These are phyloP conservation scores for Mesoclemmys tuberculata DNA, from an alignment of 2,113 vertebrate genomes.

Conservation along the genomic window DNA sequence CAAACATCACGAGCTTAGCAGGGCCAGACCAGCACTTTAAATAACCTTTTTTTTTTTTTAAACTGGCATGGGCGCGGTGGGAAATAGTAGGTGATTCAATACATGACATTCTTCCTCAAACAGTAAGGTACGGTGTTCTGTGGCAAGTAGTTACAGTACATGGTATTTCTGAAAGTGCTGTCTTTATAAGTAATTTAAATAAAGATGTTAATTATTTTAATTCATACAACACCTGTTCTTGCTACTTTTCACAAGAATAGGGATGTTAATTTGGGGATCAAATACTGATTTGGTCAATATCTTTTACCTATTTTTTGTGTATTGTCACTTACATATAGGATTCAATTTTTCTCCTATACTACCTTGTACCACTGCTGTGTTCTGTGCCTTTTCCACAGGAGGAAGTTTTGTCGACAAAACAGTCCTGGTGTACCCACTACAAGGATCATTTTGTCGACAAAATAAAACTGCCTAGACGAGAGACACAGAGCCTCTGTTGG, in stretches of 20 bases:
- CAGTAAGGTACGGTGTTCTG: background rate
- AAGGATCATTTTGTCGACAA: too few species aligned
- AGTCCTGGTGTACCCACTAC: too few species aligned
- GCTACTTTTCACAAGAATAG: background rate
- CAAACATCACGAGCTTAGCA: background rate
- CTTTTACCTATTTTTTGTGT: background rate
- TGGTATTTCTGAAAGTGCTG: background rate
- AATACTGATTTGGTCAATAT: background rate
- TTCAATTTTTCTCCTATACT: background rate
- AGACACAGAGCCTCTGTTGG: too few species aligned
- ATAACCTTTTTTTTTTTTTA: too few species aligned
- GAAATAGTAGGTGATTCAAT: background rate
- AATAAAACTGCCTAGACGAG: too few species aligned
- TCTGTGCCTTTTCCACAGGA: background rate
- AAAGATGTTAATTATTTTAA: background rate
- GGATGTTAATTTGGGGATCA: background rate
- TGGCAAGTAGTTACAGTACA: background rate
- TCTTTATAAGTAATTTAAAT: background rate
- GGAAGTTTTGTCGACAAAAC: too few species aligned
- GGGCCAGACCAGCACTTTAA: background rate
- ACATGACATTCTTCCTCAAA: background rate
- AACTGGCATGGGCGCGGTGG: too few species aligned
- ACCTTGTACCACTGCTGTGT: background rate
- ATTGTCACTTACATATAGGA: background rate
- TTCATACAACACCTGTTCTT: background rate